Evolutionary conservation across 2,888 invertebrate genomes (phyloP).

Genomic region (Synanthedon tipuliformis): DNA sequence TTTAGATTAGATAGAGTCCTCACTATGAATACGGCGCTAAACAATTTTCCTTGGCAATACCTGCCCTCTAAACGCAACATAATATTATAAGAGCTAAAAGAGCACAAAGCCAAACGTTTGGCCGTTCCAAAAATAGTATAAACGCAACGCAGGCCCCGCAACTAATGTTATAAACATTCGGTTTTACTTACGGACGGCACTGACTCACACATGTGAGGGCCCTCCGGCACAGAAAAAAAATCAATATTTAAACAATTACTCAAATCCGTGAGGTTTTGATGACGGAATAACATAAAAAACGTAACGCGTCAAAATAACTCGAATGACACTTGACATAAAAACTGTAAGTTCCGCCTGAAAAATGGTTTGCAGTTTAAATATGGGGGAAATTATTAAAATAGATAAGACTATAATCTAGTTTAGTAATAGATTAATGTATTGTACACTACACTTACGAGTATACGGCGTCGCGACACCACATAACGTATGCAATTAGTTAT

Average conservation of each 20-base stretch:
- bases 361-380: slow-evolving; percentile 45
- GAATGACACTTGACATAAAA: slow-evolving; percentile 10
- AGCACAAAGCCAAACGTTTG: slow-evolving; percentile 52
- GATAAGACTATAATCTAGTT: slow-evolving; percentile 13
- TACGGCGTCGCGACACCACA: slow-evolving; percentile 31
- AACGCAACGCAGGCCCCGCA: slow-evolving; percentile 41
- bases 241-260: slow-evolving; percentile 54
- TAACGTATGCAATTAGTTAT: slow-evolving; percentile 52
- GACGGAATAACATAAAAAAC: slow-evolving; percentile 5
- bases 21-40: neutral
- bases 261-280: slow-evolving; percentile 18
- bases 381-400: slow-evolving; percentile 44
- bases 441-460: slow-evolving; percentile 38
- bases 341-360: slow-evolving; percentile 54
- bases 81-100: slow-evolving; percentile 29
- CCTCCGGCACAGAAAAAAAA: slow-evolving; percentile 34
- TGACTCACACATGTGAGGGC: slow-evolving; percentile 36
- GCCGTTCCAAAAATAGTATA: slow-evolving; percentile 63
- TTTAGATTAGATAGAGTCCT: too few relatives aligned
- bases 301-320: slow-evolving; percentile 8
- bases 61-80: slow-evolving; percentile 15
- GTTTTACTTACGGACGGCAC: slow-evolving; percentile 16
- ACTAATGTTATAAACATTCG: slow-evolving; percentile 64
- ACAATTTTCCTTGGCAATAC: slow-evolving; percentile 16
- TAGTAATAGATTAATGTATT: neutral